Evolutionary conservation across 2,797 vertebrate genomes (phyloP), one percentile per base, ranked within the genome.

Genomic region (Myoxocephalus aenaeus): DNA sequence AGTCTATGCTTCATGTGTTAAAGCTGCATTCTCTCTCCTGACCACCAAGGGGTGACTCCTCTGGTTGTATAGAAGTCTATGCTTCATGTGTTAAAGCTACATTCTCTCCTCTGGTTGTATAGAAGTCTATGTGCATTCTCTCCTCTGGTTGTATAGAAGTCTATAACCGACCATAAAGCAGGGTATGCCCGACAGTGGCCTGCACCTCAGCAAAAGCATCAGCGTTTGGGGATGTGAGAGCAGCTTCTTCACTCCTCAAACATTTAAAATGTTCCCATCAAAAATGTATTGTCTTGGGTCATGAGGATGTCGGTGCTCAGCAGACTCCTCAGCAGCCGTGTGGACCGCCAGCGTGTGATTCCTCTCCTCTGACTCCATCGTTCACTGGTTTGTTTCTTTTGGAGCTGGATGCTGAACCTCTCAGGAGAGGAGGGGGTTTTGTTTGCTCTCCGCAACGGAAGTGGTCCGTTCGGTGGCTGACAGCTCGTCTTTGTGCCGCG

Each of bases 381-480:
- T 84, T 91, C 89, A 22, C 73, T 88, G 72, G 75, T 29, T 29
- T 25, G n/a, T 42, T 42, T 27, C 87, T 90, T 87, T 82, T 67
- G 72, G 83, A 82, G 77, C 63, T 81, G 58, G 74, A 79, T 62
- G 85, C 73, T 70, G 79, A 89, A 92, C 91, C 75, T 42, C 40
- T 42, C 40, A 11, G 51, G 17, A 1, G n/a, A 34, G 72, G 77
- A 48, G 1, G 46, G 20, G 3, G 63, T 87, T 91, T 92, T 92
- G 84, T 93, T 87, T 42, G 70, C 54, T 69, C 80, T 62, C 73
- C 58, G 78, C 87, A 81, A 82, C 85, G 90, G 90, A 93, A 94
- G 90, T 90, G 84, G 87, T 94, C 95, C 89, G 87, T 95, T 93
- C 87, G 79, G 77, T 81, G 78, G 62, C 86, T 90, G 92, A 94